phyloP scores from a whole-genome alignment of 2,113 vertebrate genomes.

The Hippocampus zosterae region DNA sequence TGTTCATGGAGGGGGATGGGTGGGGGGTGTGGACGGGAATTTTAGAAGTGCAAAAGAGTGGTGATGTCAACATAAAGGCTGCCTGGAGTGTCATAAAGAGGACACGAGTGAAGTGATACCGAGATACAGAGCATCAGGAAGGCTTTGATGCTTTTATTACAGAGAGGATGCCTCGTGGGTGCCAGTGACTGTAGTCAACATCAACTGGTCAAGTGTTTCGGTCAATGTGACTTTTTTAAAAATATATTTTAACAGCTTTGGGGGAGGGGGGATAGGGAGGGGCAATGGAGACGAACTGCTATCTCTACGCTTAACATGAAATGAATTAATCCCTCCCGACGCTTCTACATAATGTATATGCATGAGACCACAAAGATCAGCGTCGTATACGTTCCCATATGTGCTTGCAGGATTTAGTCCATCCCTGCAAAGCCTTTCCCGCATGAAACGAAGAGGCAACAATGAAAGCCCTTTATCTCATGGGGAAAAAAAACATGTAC shows the following conservation, averaged over 20 bases:
- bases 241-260: not conserved
- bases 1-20: not conserved
- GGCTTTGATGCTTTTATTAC: constrained; percentile 27
- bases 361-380: constrained; percentile 57
- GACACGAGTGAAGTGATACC: constrained; percentile 13
- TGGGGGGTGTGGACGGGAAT: not conserved
- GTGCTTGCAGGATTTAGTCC: constrained; percentile 55
- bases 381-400: constrained; percentile 53
- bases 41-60: constrained; percentile 13
- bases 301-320: constrained; percentile 53
- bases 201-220: not conserved
- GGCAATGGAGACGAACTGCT: constrained; percentile 45
- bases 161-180: constrained; percentile 18
- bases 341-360: constrained; percentile 27
- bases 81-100: constrained; percentile 19
- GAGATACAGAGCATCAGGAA: constrained; percentile 32
- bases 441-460: constrained; percentile 52
- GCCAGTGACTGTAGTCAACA: constrained; percentile 7
- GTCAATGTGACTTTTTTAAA: constrained; percentile 8
- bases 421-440: constrained; percentile 47
- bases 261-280: not conserved
- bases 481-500: constrained; percentile 42
- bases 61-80: constrained; percentile 29
- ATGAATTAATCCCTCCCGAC: constrained; percentile 55
- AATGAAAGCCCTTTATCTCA: constrained; percentile 53